phyloP scores from a whole-genome alignment of 2,888 invertebrate species.

The Amphipoea lucens region DNA sequence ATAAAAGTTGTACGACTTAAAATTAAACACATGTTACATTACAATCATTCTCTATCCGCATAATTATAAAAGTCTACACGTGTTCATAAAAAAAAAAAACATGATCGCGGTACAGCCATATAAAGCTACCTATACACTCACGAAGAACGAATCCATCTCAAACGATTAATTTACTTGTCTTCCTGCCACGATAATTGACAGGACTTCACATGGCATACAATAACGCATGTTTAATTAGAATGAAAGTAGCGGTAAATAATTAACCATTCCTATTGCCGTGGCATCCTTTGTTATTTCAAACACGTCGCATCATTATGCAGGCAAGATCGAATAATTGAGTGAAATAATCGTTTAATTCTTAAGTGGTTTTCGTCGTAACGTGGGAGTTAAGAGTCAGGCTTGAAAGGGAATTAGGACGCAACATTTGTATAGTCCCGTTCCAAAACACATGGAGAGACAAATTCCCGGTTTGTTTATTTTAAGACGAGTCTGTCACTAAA shows the following conservation, averaged over 20 bases:
- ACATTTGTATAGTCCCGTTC: conserved; percentile 14
- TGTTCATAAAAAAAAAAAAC: neutral
- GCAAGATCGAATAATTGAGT: conserved; percentile 45
- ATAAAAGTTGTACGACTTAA: conserved; percentile 1
- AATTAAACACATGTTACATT: conserved; percentile 28
- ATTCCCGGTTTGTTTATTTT: conserved; percentile 73
- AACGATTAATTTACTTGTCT: conserved; percentile 43
- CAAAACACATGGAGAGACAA: conserved; percentile 53
- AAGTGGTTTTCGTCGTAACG: conserved; percentile 40
- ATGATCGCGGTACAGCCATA: neutral
- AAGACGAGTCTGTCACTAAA: conserved; percentile 69
- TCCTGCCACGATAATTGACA: conserved; percentile 47
- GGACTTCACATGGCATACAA: conserved; percentile 37
- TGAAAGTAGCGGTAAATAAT: conserved; percentile 52
- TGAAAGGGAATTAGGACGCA: conserved; percentile 21
- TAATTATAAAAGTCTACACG: conserved; percentile 3
- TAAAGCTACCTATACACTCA: conserved; percentile 4
- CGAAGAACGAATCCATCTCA: conserved; percentile 25
- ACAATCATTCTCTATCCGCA: neutral
- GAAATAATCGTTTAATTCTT: conserved; percentile 26
- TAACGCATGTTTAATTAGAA: conserved; percentile 48
- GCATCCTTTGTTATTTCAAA: conserved; percentile 47
- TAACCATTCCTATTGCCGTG: conserved; percentile 29
- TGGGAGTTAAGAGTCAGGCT: conserved; percentile 13
- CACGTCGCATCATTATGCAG: conserved; percentile 24